Base-by-base conservation (phyloP, 2,797 vertebrate species). In the Sebastes elongatus region DNA sequence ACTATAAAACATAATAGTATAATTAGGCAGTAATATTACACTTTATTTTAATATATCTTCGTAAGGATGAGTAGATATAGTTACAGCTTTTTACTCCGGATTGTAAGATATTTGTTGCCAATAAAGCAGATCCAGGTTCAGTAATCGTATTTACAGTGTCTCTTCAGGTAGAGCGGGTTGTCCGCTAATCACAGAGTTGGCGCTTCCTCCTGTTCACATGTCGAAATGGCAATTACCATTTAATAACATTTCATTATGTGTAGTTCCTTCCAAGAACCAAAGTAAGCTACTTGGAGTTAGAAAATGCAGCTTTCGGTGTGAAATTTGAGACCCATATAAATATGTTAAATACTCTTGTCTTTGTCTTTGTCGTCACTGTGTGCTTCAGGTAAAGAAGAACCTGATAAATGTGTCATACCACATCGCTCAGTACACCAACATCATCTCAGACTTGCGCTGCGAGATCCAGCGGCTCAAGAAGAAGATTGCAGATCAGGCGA, bases 401-500 rank as follows among this genome's bases (percentile, higher is more conserved):
- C 93, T 97, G 83, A 93, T 98, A 49, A 96, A 94, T 0, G 95
- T 97, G 90, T 96, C 97, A 0, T 97, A 97, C 91, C 97, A 96
- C 94, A 96, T 98, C 2, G 97, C 96, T 49, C 97, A 98, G 92
- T 97, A 98, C 92, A 97, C 96, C 63, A 96, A 93, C 93, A 97
- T 98, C 90, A 97, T 97, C 78, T 94, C 97, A 0, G 97, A 98
- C 83, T 94, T 97, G 71, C 96, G 94, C 70, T 92, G 94, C 0
- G 97, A 98, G 92, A 97, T 97, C 81, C 97, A 97, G 82, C 84
- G 94, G 13, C 96, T 98, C 76, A 97, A 97, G 89, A 92, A 95
- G 86, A 98, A 96, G 92, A 96, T 97, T 0, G 91, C 96, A 0
- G 92, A 96, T 7, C 95, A 97, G 88, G 89, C 92, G 0, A 88